Evolutionary conservation across 2,888 invertebrate genomes (phyloP), one percentile per base, ranked within the genome.

Genomic region (Ochropleura leucogaster): DNA sequence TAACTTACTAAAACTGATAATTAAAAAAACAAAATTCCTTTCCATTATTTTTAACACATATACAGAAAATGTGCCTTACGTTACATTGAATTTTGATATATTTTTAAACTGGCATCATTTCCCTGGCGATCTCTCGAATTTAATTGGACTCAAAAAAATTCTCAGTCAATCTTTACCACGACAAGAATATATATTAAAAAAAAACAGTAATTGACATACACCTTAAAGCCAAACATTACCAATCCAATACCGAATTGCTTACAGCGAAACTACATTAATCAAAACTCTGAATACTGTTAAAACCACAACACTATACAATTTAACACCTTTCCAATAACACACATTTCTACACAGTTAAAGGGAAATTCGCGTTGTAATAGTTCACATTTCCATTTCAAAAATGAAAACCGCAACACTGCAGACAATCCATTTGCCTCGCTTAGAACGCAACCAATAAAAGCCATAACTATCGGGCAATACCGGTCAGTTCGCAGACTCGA

Each of bases 391-490:
- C 67, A 76, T 68, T 68, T 20, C 0, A 55, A 80, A 83, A 80
- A 80, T 51, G 53, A 65, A 18, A 40, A 69, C 76, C 68, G 42
- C 83, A 75, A 60, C 30, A 64, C 60, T 74, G 72, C 74, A 67
- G 73, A 77, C 68, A 74, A 81, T 84, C 70, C 74, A 83, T 83
- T 84, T 66, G 70, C 78, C 69, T 65, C 62, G 77, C 70, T 83
- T 80, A 80, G 80, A 77, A 73, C 53, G 80, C 53, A 60, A 70
- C 82, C 82, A 83, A 82, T 83, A 82, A 82, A 82, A 83, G 68
- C 80, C 72, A 82, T 83, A 83, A 80, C 83, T 80, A 83, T 77
- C 72, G 57, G 62, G 68, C 80, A 83, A 82, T 82, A 82, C 77
- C 72, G 82, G 77, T 77, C 68, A 83, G 79, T 62, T 83, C 72